phyloP scores from a whole-genome alignment of 2,113 vertebrate species.

The Lagopus muta region DNA sequence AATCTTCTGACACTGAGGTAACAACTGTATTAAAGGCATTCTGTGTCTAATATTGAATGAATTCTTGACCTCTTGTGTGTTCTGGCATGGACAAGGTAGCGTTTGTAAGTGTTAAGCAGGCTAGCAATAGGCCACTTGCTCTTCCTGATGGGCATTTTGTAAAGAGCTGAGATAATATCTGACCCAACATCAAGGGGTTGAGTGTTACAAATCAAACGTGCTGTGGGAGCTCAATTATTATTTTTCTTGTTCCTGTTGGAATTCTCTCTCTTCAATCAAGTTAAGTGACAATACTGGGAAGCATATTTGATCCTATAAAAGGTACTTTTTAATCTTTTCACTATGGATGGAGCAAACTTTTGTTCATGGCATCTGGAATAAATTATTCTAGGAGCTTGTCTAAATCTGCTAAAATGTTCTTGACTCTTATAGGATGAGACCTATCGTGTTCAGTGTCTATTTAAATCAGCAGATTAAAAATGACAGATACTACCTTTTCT shows the following conservation, averaged over 20 bases:
- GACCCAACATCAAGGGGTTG: too few species aligned
- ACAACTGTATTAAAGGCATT: neutral
- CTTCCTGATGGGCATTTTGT: neutral
- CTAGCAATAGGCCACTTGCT: neutral
- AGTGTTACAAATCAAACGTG: neutral
- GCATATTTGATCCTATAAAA: neutral
- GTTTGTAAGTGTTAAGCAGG: neutral
- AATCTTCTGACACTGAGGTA: neutral
- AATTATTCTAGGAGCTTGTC: constrained; percentile 1
- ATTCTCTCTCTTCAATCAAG: neutral
- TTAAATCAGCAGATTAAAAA: constrained; percentile 50
- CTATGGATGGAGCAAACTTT: neutral
- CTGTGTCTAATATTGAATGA: neutral
- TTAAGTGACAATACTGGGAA: neutral
- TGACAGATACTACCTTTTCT: constrained; percentile 38
- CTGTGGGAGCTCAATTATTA: neutral
- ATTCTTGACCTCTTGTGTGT: neutral
- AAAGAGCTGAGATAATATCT: neutral
- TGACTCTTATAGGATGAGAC: neutral
- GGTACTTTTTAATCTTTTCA: neutral
- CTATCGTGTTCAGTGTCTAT: constrained; percentile 35
- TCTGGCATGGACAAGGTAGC: neutral
- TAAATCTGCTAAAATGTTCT: neutral
- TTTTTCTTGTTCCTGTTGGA: neutral
- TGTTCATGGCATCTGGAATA: neutral